Conservation (phyloP, 2,113 vertebrate genomes). For the Fregata magnificens region DNA sequence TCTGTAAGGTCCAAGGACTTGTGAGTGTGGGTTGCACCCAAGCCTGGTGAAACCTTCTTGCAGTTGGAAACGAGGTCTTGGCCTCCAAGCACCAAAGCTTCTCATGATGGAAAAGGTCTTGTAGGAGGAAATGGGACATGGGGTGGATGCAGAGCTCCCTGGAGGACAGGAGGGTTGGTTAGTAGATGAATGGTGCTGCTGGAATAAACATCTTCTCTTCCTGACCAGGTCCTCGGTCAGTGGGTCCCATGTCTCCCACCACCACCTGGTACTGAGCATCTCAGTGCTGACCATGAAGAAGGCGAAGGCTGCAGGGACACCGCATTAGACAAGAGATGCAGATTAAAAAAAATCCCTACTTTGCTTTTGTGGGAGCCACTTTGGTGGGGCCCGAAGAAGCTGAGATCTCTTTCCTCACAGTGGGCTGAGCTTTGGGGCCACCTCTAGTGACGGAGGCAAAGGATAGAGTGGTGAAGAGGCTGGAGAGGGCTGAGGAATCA, state of each 20-base stretch:
- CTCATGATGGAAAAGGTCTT: neutral
- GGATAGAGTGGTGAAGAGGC: neutral
- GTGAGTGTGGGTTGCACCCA: neutral
- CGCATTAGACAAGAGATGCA: neutral
- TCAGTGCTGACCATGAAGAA: neutral
- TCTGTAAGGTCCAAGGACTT: neutral
- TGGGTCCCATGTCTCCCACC: neutral
- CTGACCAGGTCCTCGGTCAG: neutral
- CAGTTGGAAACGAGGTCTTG: accelerated
- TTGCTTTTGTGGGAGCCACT: neutral
- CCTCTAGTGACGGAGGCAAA: accelerated
- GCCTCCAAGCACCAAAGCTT: neutral
- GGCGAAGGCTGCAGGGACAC: neutral
- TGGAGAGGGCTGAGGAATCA: neutral
- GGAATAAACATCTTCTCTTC: neutral
- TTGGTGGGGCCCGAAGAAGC: neutral
- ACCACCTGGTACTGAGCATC: neutral
- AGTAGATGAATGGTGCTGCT: neutral
- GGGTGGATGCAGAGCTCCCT: neutral
- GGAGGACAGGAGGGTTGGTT: neutral
- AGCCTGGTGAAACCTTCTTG: neutral
- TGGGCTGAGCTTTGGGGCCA: neutral
- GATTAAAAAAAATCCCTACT: neutral
- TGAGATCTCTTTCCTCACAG: neutral
- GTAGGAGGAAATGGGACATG: neutral